A percentile compares a stretch with the other conserved stretches of the same genome.
Conservation (phyloP, 1,140 invertebrate species). For the Caenorhabditis brenneri region DNA sequence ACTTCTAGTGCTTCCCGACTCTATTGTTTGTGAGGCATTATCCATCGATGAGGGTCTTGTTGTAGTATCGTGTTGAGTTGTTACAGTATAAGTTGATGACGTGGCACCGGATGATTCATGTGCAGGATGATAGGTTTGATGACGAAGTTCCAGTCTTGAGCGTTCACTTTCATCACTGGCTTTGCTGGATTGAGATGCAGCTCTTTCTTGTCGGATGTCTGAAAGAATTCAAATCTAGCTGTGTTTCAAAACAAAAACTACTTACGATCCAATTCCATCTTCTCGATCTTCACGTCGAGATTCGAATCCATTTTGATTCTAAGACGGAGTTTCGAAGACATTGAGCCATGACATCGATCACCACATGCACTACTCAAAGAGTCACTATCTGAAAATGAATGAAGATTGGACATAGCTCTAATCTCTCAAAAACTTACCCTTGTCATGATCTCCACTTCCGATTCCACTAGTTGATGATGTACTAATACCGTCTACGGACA, state of each 20-base stretch:
- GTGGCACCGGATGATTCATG: constrained; percentile 11
- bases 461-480: constrained; percentile 89
- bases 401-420: too few relatives aligned
- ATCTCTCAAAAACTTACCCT: constrained; percentile 73
- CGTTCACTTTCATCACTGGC: constrained; percentile 42
- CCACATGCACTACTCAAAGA: constrained; percentile 47
- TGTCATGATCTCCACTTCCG: constrained; percentile 90
- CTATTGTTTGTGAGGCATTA: constrained; percentile 47
- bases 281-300: constrained; percentile 52
- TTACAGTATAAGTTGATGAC: constrained; percentile 19
- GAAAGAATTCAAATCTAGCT: neutral
- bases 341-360: constrained; percentile 45
- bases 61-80: neutral
- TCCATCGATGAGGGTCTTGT: constrained; percentile 43
- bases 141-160: neutral
- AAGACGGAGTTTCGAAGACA: constrained; percentile 50
- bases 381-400: constrained; percentile 42
- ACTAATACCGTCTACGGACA: constrained; percentile 81
- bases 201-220: constrained; percentile 53
- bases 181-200: constrained; percentile 49
- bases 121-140: constrained; percentile 32
- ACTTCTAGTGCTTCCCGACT: constrained; percentile 40
- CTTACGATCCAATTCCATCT: constrained; percentile 50
- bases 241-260: neutral
- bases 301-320: constrained; percentile 50